phyloP scores from a whole-genome alignment of 2,797 vertebrate species.

The Graptemys geographica region DNA sequence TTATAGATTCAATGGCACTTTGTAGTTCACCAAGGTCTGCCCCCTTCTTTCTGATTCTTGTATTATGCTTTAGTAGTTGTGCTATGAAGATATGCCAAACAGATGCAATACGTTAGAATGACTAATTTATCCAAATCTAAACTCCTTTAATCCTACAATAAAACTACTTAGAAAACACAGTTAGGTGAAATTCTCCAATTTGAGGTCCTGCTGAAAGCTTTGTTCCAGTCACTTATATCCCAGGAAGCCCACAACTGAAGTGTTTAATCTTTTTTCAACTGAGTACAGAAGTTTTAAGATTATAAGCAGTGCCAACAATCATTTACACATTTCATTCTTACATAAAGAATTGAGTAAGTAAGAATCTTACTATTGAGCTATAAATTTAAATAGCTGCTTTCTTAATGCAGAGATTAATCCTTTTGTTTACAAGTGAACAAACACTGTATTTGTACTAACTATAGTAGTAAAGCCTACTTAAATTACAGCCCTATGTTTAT shows the following conservation, averaged over 20 bases:
- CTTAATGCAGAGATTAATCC: neutral
- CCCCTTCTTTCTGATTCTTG: conserved; percentile 92
- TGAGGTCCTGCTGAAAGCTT: neutral
- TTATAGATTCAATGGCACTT: conserved; percentile 96
- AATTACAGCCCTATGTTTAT: neutral
- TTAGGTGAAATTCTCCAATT: neutral
- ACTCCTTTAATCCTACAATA: neutral
- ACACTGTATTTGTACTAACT: neutral
- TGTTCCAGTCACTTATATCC: neutral
- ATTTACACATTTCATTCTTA: neutral
- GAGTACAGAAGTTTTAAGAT: neutral
- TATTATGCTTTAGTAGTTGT: conserved; percentile 91
- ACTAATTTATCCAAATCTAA: neutral
- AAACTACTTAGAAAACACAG: neutral
- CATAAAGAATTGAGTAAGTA: no score
- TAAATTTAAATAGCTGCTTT: neutral
- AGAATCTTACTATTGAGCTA: neutral
- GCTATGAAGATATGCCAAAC: conserved; percentile 80
- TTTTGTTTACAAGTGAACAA: neutral
- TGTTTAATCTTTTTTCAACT: fast-evolving
- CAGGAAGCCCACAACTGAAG: neutral
- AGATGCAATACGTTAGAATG: conserved; percentile 6
- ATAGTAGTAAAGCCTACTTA: neutral
- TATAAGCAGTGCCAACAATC: neutral
- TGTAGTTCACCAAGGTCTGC: conserved; percentile 94